Evolutionary conservation across 2,888 invertebrate genomes (phyloP).

Genomic region (Lypha dubia): DNA sequence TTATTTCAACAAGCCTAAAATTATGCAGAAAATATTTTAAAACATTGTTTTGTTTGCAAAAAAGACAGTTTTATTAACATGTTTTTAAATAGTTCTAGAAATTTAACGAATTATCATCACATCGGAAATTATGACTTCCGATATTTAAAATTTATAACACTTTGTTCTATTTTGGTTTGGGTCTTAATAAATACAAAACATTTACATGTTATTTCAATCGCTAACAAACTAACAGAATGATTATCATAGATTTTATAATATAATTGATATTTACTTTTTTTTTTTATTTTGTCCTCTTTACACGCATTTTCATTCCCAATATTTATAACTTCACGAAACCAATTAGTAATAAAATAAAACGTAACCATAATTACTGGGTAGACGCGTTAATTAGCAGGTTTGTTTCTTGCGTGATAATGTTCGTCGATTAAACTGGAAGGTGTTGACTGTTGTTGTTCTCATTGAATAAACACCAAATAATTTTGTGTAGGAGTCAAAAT

Average conservation of each 20-base stretch:
- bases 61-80: too few species aligned
- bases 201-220: not conserved
- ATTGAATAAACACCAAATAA: not conserved
- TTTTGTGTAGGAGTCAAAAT: not conserved
- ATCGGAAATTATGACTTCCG: too few species aligned
- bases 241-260: not conserved
- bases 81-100: too few species aligned
- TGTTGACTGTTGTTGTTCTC: slow-evolving; percentile 32
- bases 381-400: slow-evolving; percentile 37
- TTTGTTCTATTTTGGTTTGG: too few species aligned
- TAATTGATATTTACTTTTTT: not conserved
- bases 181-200: not conserved
- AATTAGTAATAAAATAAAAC: slow-evolving; percentile 18
- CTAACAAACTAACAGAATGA: not conserved
- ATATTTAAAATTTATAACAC: too few species aligned
- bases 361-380: slow-evolving; percentile 7
- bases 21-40: too few species aligned
- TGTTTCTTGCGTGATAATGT: not conserved
- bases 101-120: too few species aligned
- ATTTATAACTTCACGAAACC: slow-evolving; percentile 4
- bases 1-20: too few species aligned
- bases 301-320: slow-evolving; percentile 4
- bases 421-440: not conserved
- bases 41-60: too few species aligned
- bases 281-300: not conserved